Evolutionary conservation across 1,140 invertebrate genomes (phyloP), one percentile per base, ranked within the genome.

Genomic region (Drosophila kepulauana): DNA sequence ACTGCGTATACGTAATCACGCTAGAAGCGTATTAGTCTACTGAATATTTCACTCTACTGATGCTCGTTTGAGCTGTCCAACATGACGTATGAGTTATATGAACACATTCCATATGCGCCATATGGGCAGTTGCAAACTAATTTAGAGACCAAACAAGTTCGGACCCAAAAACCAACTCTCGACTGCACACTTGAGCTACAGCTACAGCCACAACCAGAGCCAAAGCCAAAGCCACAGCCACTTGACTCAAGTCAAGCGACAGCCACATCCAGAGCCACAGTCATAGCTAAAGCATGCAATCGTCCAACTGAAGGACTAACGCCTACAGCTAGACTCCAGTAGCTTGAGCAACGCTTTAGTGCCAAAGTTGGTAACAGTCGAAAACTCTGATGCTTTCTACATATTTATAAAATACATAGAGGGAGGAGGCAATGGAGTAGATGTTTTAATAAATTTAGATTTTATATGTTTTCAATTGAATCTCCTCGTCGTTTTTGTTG

Each of bases 401-500:
- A 7, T 35, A 35, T 54, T 5, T 35, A 20, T 48, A 25, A 8
- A 25, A 48, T 6, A 35, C 15, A 41, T 52, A 48, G 2, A 4
- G 3, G 4, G 5, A 43, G 20, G 8, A 0, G 8, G 15, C 35
- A 2, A 20, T 13, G 48, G 43, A 4, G 48, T 1, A 8, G 46
- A 8, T n/a, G 45, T 74, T 69, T 87, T 86, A 85, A 81, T 81
- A 85, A 85, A 86, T 81, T 86, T 69, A 71, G 78, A 85, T 81
- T 85, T 87, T 87, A 74, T 87, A 82, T 84, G 80, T 80, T 88
- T 84, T 87, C 84, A 87, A 88, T 87, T 87, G 80, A 87, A 87
- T 87, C 80, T 88, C 56, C 73, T 80, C 3, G 30, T 35, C 11
- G 49, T 13, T 52, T 25, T 38, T 52, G 35, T 35, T 41, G 58